These are phyloP conservation scores for Lates calcarifer DNA, from an alignment of 2,113 vertebrate genomes.

Conservation along the genomic window DNA sequence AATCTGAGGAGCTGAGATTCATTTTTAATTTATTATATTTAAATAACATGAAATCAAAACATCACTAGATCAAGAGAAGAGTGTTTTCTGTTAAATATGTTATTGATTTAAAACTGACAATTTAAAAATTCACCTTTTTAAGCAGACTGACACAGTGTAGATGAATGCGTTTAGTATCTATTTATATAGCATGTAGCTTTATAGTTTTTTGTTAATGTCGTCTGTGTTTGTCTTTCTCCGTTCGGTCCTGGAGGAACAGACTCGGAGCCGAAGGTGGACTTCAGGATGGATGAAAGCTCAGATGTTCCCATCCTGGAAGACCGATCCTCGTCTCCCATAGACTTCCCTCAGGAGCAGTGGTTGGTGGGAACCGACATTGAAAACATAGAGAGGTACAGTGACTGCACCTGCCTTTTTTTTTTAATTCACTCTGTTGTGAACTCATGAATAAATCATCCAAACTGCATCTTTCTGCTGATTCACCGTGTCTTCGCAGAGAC, in stretches of 20 bases:
- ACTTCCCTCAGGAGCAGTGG: conserved; percentile 91
- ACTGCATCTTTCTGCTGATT: neutral
- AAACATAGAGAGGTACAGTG: conserved; percentile 91
- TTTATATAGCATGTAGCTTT: neutral
- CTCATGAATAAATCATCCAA: neutral
- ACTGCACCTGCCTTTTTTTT: neutral
- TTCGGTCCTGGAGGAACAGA: conserved; percentile 82
- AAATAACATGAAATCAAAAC: neutral
- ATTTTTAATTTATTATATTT: neutral
- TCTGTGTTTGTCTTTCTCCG: conserved; percentile 42
- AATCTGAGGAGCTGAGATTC: neutral
- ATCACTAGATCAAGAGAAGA: neutral
- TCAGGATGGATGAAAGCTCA: conserved; percentile 90
- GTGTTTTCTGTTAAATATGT: neutral
- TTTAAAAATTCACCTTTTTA: neutral
- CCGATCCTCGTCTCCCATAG: conserved; percentile 87
- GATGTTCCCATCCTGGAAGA: conserved; percentile 93
- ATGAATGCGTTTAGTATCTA: neutral
- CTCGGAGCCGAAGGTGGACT: conserved; percentile 86
- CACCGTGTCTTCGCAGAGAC: conserved; percentile 83
- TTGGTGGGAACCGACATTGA: conserved; percentile 94
- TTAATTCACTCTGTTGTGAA: neutral
- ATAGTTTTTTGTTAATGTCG: neutral
- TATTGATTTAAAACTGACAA: too few relatives aligned
- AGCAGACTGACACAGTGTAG: neutral